These are phyloP conservation scores for Drosophila cracens DNA, from an alignment of 2,888 invertebrate species.

Conservation along the genomic window DNA sequence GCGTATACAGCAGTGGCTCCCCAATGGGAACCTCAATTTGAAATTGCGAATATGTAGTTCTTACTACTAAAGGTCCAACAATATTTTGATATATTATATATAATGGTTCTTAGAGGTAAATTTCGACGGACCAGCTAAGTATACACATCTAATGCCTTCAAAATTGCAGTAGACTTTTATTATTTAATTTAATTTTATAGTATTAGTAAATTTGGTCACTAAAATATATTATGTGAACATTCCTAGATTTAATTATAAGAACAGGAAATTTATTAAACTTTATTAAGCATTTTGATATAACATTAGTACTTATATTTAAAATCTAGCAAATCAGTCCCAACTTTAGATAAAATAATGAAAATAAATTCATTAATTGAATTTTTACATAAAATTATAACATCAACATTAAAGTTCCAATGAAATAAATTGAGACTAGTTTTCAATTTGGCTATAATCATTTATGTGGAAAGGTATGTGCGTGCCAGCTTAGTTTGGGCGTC, in stretches of 20 bases:
- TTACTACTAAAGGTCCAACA: not conserved
- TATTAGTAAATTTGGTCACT: not conserved
- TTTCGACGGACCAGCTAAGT: not conserved
- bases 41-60: no score
- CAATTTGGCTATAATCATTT: slow-evolving; percentile 26
- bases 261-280: not conserved
- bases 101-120: not conserved
- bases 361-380: not conserved
- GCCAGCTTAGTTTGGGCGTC: slow-evolving; percentile 12
- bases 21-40: not conserved
- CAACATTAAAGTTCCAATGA: not conserved
- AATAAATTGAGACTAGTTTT: slow-evolving; percentile 25
- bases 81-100: not conserved
- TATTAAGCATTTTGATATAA: no score
- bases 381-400: not conserved
- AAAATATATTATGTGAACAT: not conserved
- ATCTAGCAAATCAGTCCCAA: not conserved
- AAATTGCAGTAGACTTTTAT: not conserved
- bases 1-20: not conserved
- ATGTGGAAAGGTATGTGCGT: slow-evolving; percentile 18
- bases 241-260: not conserved
- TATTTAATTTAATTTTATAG: not conserved
- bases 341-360: not conserved
- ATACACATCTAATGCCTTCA: not conserved
- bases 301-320: not conserved